Base-by-base conservation (phyloP, 2,797 vertebrate genomes). In the Micropoecilia bifurca region DNA sequence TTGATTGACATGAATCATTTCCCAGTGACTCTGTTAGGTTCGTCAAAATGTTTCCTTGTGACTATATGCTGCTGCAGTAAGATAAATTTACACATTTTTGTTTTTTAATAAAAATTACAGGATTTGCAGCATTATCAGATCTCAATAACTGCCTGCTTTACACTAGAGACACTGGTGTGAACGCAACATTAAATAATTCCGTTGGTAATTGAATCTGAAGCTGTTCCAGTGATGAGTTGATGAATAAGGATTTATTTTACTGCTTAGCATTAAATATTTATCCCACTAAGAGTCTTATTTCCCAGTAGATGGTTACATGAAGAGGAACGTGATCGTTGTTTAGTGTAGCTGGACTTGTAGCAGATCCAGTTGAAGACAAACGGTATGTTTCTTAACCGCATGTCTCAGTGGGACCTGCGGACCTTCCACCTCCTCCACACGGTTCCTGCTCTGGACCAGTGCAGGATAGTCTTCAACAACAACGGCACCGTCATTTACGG, bases 401-500 rank as follows among this genome's bases (percentile, higher is more conserved):
- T 66, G 0, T 53, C 80, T 87, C 91, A 99, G 99, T 99, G 99
- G 99, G 99, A 99, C 85, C 95, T 99, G 73, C 95, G 99, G 73
- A 99, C 99, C 74, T 99, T 99, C 90, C 99, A 99, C 91, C 96
- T 99, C 71, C 95, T 99, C 48, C 98, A 99, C 91, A 99, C 98
- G 0, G 99, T 99, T 71, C 98, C 99, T 45, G 99, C 98, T 10
- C 94, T 99, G 90, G 99, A 99, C 94, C 99, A 99, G 92, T 99
- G 99, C 90, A 96, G 98, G 45, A 98, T 99, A 36, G 99, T 99
- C 74, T 99, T 99, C 94, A 99, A 99, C 93, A 98, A 99, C 90
- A 99, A 97, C 0, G 99, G 98, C 88, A 99, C 99, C 0, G 97
- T 99, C 87, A 99, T 99, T 95, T 99, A 99, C 79, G 99, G 99